Evolutionary conservation across 92 coral and sea anemone species (phyloP).

Genomic region (Metridium senile): DNA sequence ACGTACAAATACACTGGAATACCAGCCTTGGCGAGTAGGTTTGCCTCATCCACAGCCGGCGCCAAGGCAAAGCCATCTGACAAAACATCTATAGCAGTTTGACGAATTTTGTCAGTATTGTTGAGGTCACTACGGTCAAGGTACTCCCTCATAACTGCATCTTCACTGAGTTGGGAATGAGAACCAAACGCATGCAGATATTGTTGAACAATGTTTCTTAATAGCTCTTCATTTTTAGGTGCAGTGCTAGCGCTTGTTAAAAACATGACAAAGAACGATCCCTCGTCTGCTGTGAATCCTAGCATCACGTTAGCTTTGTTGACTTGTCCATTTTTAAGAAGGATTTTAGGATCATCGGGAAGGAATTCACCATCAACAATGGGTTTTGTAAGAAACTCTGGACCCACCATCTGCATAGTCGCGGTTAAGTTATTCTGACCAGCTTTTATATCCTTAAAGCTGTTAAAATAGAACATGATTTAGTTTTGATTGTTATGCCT

Average conservation of each 20-base stretch:
- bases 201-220: neutral
- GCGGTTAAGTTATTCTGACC: conserved; percentile 32
- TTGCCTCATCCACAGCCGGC: too few species aligned
- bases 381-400: too few species aligned
- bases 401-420: too few species aligned
- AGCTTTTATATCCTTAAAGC: conserved; percentile 29
- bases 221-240: neutral
- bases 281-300: conserved; percentile 23
- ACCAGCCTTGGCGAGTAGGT: too few species aligned
- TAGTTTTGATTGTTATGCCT: too few species aligned
- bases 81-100: conserved; percentile 19
- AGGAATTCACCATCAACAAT: conserved; percentile 51
- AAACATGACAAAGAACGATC: neutral
- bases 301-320: too few species aligned
- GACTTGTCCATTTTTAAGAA: too few species aligned
- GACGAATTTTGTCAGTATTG: conserved; percentile 28
- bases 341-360: conserved; percentile 39
- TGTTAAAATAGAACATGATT: neutral
- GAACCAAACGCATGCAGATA: neutral
- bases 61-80: conserved; percentile 37
- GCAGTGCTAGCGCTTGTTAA: too few species aligned
- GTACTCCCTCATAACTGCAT: conserved; percentile 41
- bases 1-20: too few species aligned
- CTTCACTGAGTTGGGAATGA: conserved; percentile 18
- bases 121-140: too few species aligned